phyloP scores from a whole-genome alignment of 2,888 invertebrate species.

The Hypercompe scribonia region DNA sequence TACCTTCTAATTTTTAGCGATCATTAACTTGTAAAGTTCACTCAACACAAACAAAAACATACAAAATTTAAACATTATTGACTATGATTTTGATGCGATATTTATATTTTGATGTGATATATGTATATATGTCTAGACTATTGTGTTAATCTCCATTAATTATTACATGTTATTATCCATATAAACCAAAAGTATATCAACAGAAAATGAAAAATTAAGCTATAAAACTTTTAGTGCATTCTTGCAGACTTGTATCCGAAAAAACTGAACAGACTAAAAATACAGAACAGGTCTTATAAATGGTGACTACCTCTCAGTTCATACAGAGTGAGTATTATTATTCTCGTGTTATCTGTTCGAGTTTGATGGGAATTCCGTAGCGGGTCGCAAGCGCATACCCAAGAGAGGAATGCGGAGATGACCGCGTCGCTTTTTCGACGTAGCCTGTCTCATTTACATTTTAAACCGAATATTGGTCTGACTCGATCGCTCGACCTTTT shows the following conservation, averaged over 20 bases:
- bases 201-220: background rate
- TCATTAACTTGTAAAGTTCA: background rate
- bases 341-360: conserved; percentile 48
- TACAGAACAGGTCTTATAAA: conserved; percentile 28
- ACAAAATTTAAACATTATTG: background rate
- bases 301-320: conserved; percentile 32
- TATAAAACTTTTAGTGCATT: conserved; percentile 27
- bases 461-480: conserved; percentile 61
- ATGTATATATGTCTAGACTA: too few species aligned
- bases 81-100: background rate
- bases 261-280: conserved; percentile 24
- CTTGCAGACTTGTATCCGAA: conserved; percentile 22
- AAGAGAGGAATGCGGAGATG: conserved; percentile 83
- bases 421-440: conserved; percentile 67
- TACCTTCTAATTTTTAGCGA: conserved; percentile 18
- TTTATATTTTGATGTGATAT: background rate
- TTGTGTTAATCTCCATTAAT: background rate
- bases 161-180: background rate
- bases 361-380: conserved; percentile 73
- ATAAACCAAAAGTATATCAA: background rate
- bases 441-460: conserved; percentile 74
- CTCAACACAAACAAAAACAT: background rate
- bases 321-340: conserved; percentile 48
- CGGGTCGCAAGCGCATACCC: conserved; percentile 62
- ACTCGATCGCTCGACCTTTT: conserved; percentile 52